Evolutionary conservation across 1,140 invertebrate genomes (phyloP).

Genomic region (Aphaenogaster floridana): DNA sequence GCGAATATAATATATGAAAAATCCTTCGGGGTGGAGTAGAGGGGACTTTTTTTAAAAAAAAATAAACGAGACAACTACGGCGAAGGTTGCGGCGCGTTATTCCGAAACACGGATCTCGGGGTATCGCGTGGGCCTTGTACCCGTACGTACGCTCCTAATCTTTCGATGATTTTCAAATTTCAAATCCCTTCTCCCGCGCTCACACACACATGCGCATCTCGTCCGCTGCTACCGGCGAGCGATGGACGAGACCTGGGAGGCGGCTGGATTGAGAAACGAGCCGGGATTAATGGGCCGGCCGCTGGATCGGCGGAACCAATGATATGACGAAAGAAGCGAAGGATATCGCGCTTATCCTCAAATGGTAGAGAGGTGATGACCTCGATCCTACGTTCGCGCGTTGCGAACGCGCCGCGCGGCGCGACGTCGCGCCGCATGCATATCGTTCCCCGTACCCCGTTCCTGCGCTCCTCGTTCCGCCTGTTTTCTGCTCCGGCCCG

Average conservation of each 20-base stretch:
- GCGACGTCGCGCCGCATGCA: constrained; percentile 54
- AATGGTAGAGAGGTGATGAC: constrained; percentile 85
- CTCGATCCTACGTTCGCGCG: constrained; percentile 82
- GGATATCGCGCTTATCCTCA: constrained; percentile 73
- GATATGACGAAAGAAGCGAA: constrained; percentile 36
- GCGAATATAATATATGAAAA: not conserved
- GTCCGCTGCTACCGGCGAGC: not conserved
- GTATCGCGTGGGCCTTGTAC: not conserved
- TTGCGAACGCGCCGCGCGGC: constrained; percentile 52
- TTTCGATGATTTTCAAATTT: not conserved
- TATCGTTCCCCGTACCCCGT: constrained; percentile 76
- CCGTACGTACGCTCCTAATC: not conserved
- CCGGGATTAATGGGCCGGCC: constrained; percentile 11
- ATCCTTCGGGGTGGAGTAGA: constrained; percentile 15
- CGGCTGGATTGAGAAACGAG: constrained; percentile 14
- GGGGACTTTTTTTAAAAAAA: not conserved
- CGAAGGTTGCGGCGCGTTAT: not conserved
- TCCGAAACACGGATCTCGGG: not conserved
- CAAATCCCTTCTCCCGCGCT: not conserved
- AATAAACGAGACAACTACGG: not conserved
- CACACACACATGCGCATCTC: not conserved
- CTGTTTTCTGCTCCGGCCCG: constrained; percentile 78
- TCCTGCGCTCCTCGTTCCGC: constrained; percentile 76
- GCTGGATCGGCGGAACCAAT: constrained; percentile 15
- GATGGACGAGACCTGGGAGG: not conserved